These are phyloP conservation scores for Poecilia velifera DNA, from an alignment of 2,797 vertebrate species.

Conservation along the genomic window DNA sequence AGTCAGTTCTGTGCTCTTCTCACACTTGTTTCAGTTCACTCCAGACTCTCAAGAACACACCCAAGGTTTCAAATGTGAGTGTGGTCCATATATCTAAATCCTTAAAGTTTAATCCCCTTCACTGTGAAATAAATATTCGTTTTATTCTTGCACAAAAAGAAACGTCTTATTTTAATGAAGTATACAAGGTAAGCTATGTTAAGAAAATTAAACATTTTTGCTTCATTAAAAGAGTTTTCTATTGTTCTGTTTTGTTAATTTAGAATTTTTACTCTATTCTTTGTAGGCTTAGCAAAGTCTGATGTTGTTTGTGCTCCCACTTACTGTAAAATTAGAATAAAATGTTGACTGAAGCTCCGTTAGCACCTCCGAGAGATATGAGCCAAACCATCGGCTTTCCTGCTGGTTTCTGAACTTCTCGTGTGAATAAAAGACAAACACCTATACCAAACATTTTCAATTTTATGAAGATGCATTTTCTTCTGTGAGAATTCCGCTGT, in stretches of 20 bases:
- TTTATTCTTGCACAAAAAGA: not conserved
- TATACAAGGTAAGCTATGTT: not conserved
- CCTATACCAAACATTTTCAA: not conserved
- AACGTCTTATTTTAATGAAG: not conserved
- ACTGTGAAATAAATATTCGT: not conserved
- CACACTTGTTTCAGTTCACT: not conserved
- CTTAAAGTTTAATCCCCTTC: not conserved
- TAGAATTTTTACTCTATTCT: too few species aligned
- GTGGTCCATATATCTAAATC: too few species aligned
- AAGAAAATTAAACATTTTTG: too few species aligned
- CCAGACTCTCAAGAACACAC: too few species aligned
- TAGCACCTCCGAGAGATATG: slow-evolving; percentile 24
- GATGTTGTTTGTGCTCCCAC: too few species aligned
- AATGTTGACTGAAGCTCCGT: slow-evolving; percentile 30
- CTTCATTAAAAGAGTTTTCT: too few species aligned
- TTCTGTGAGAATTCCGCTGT: not conserved
- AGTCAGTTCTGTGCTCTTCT: slow-evolving; percentile 54
- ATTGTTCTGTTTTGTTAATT: too few species aligned
- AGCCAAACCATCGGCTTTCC: slow-evolving; percentile 1
- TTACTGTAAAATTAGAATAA: slow-evolving; percentile 42
- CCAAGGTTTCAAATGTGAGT: not conserved
- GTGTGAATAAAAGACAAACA: not conserved
- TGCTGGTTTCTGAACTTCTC: slow-evolving; percentile 12
- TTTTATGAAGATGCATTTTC: too few species aligned
- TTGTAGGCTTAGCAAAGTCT: too few species aligned